phyloP scores from a whole-genome alignment of 1,140 invertebrate genomes.

The roundworm (Caenorhabditis elegans) region DNA sequence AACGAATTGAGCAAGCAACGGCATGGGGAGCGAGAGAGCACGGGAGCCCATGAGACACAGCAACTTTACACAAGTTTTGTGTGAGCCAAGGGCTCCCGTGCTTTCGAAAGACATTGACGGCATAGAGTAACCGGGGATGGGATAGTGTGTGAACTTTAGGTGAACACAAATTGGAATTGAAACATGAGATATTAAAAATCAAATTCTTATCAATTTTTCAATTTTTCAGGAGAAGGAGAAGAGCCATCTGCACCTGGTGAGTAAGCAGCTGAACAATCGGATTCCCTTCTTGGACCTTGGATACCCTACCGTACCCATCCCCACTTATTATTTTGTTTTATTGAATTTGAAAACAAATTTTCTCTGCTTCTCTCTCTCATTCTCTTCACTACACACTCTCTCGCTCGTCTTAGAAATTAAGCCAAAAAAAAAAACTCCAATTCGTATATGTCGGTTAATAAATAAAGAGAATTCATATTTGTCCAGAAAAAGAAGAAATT shows the following conservation, averaged over 20 bases:
- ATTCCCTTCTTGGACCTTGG: background rate
- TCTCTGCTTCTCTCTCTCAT: conserved; percentile 13
- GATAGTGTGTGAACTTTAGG: background rate
- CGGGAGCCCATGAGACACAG: background rate
- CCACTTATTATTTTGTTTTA: background rate
- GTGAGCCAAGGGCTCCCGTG: conserved; percentile 21
- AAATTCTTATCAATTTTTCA: too few species aligned
- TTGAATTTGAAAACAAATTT: background rate
- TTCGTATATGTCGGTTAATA: background rate
- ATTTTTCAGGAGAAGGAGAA: conserved; percentile 13
- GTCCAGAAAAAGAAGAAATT: background rate
- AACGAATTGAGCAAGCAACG: conserved; percentile 16
- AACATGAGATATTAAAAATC: too few species aligned
- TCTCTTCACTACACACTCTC: background rate
- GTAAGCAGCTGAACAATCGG: background rate
- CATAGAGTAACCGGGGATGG: background rate
- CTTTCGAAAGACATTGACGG: background rate
- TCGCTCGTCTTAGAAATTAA: conserved; percentile 16
- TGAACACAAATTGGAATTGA: background rate
- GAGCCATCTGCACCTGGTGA: conserved; percentile 33
- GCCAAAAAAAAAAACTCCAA: background rate
- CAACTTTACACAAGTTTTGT: conserved; percentile 25
- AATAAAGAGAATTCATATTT: conserved; percentile 5
- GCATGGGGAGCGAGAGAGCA: background rate
- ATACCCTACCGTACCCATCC: background rate